phyloP scores from a whole-genome alignment of 2,888 invertebrate species.

The Amaurobius ferox region DNA sequence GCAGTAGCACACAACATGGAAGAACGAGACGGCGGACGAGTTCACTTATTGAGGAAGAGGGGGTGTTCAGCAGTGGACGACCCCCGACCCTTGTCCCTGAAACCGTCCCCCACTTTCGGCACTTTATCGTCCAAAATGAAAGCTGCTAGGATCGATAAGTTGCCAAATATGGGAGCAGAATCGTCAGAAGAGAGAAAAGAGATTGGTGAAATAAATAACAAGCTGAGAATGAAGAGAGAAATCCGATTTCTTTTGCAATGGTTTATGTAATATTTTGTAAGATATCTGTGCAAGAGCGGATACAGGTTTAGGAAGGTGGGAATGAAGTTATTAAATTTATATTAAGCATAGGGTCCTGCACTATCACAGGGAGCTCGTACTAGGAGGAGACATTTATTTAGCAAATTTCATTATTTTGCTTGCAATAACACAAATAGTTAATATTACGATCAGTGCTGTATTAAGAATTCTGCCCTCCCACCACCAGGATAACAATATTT shows the following conservation, averaged over 20 bases:
- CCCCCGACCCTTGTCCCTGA: conserved; percentile 3
- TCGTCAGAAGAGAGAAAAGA: not conserved
- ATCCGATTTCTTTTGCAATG: not conserved
- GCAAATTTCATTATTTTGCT: too few relatives aligned
- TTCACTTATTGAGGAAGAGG: too few relatives aligned
- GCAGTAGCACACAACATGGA: too few relatives aligned
- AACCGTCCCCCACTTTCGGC: not conserved
- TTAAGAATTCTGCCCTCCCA: too few relatives aligned
- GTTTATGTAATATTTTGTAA: not conserved
- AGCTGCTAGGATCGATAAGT: not conserved
- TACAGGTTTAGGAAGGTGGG: not conserved
- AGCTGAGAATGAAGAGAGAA: not conserved
- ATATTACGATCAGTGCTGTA: too few relatives aligned
- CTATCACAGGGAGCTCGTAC: too few relatives aligned
- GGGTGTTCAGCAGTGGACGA: not conserved
- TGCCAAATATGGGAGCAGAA: not conserved
- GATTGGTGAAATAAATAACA: not conserved
- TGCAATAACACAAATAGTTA: too few relatives aligned
- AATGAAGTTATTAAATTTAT: too few relatives aligned
- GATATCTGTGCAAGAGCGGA: not conserved
- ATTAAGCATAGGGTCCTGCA: too few relatives aligned
- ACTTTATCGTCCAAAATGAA: not conserved
- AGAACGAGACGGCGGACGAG: too few relatives aligned
- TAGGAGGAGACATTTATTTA: too few relatives aligned
- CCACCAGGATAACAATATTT: too few relatives aligned